Evolutionary conservation across 2,113 vertebrate genomes (phyloP).

Genomic region (Pedetes capensis): DNA sequence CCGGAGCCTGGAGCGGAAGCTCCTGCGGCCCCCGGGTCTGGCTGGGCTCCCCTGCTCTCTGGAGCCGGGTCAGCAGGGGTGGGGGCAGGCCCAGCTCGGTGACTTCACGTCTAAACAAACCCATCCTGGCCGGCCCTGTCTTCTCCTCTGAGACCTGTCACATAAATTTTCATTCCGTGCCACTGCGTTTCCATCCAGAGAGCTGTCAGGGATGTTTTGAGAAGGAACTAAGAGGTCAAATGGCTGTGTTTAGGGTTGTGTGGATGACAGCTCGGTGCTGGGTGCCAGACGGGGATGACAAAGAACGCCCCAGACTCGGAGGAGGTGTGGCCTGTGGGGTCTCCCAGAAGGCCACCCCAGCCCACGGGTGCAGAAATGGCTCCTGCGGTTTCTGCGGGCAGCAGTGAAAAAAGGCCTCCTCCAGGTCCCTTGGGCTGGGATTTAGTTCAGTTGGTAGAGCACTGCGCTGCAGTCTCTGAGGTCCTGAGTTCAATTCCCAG

Average conservation of each 20-base stretch:
- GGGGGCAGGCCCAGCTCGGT: conserved; percentile 42
- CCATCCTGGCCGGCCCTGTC: not conserved
- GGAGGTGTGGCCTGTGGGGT: rapidly evolving
- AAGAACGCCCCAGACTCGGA: not conserved
- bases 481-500: too few species aligned
- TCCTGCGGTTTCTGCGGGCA: rapidly evolving
- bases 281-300: not conserved
- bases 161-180: conserved; percentile 68
- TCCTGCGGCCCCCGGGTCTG: conserved; percentile 62
- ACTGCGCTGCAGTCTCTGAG: too few species aligned
- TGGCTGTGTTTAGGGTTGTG: rapidly evolving
- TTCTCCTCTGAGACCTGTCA: conserved; percentile 49
- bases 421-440: too few species aligned
- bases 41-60: conserved; percentile 73
- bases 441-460: too few species aligned
- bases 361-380: not conserved
- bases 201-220: conserved; percentile 41
- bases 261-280: not conserved
- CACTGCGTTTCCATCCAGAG: not conserved
- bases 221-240: conserved; percentile 3
- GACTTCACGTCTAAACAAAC: conserved; percentile 71
- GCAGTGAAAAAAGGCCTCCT: too few species aligned
- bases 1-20: conserved; percentile 40
- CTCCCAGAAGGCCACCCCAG: rapidly evolving
- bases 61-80: conserved; percentile 72